A percentile compares a stretch with the other conserved stretches of the same genome.
These are phyloP conservation scores for cat (Felis catus) DNA, from an alignment of 2,113 vertebrate genomes.

Conservation along the genomic window DNA sequence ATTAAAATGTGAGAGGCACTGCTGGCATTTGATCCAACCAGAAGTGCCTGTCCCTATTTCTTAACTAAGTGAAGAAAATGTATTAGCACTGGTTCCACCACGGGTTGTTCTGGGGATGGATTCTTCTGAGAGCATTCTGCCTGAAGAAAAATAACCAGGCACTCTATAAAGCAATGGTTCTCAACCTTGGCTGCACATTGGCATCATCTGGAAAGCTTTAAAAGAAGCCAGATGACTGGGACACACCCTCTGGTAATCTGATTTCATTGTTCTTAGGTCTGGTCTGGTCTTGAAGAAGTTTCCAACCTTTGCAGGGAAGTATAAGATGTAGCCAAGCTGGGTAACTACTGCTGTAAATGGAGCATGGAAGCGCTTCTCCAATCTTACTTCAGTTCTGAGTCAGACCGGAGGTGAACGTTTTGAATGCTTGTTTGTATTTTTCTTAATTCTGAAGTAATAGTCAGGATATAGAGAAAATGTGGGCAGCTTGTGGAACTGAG, in stretches of 20 bases:
- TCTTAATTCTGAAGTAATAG: not conserved
- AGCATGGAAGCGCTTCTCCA: not conserved
- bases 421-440: not conserved
- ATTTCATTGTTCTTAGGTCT: not conserved
- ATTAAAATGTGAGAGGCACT: not conserved
- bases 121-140: not conserved
- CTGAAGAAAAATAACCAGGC: not conserved
- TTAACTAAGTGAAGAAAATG: not conserved
- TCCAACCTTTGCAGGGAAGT: not conserved
- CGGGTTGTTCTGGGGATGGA: not conserved
- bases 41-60: not conserved
- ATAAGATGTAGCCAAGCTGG: not conserved
- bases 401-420: not conserved
- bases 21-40: not conserved
- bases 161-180: not conserved
- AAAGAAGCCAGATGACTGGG: not conserved
- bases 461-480: not conserved
- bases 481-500: not conserved
- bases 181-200: not conserved
- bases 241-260: not conserved
- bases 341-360: not conserved
- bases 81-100: not conserved
- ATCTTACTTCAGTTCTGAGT: not conserved
- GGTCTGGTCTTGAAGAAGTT: not conserved
- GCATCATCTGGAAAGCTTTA: not conserved